Evolutionary conservation across 1,140 invertebrate genomes (phyloP), one percentile per base, ranked within the genome.

Genomic region (Diachasmimorpha longicaudata): DNA sequence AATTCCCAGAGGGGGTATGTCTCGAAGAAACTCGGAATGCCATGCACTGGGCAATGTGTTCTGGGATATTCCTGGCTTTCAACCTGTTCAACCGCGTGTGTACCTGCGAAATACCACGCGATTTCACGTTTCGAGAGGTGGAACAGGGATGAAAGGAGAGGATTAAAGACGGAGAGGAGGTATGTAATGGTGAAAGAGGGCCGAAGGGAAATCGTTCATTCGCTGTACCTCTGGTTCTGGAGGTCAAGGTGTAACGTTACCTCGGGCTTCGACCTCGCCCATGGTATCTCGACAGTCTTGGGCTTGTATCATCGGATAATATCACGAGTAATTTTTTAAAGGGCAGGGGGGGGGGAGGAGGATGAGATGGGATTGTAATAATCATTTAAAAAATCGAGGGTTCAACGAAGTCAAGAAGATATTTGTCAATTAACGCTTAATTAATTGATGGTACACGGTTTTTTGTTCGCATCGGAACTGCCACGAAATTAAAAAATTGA

Each of bases 161-260:
- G 75, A 77, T 78, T 76, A 79, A 70, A 72, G 74, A 75, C 76
- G 39, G 75, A 77, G 68, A 77, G 76, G 67, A 48, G 67, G 16
- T 66, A 58, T 76, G 72, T 76, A 36, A 69, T 39, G 76, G 70
- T 77, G 76, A 72, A 76, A 76, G 55, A 77, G 63, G 63, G 39
- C 63, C 46, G 75, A 66, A 52, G 66, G 42, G 74, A 82, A 81
- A 82, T 81, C 79, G 75, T 76, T 82, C 82, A 80, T 81, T 82
- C 80, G 82, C 0, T 63, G 19, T 77, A 78, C 80, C 80, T 80
- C 76, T 23, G 78, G 48, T 52, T 52, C 23, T 63, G 58, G 74
- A 75, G 74, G 74, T 75, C 74, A 75, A 75, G 74, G 74, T 75
- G 69, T 75, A 70, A 75, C 63, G 67, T 75, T 75, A 75, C 74